Base-by-base conservation (phyloP, 2,113 vertebrate species). In the Lampris megalopsis region DNA sequence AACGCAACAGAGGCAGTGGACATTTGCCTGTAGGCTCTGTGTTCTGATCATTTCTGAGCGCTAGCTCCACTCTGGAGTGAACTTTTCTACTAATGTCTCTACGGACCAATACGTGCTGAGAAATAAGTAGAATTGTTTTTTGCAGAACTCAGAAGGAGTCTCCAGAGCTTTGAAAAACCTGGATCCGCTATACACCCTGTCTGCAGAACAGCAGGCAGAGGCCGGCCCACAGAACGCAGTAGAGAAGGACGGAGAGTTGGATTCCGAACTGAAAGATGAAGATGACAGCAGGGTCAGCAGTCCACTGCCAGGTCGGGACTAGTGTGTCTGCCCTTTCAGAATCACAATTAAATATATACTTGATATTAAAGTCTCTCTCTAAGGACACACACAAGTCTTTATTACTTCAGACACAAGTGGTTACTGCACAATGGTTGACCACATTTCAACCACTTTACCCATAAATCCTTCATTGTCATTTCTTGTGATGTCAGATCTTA, bases 91-190 rank as follows among this genome's bases (percentile, higher is more conserved):
- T 2, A 61, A 45, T 58, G 5, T 47, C n/a, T 59, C 2, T 60
- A n/a, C 40, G 36, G 56, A 4, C 24, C 6, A 62, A 37, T 24
- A 35, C 4, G 36, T 65, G 50, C 38, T 63, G 36, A 35, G 4
- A 45, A 45, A 45, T 45, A 7, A 45, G n/a, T 61, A 24, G 24
- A 24, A 60, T 0, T 6, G 58, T 13, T 68, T 5, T 11, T n/a
- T 43, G 0, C 78, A 95, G 93, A 69, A 48, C 3, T 80, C 89
- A 48, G 86, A 88, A 24, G 83, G 60, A 0, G 77, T 88, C 57
- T 89, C 94, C 71, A 90, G 86, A 64, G 89, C 86, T 1, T 67
- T 85, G 54, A 94, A 94, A 80, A 91, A 75, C 58, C 83, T 88
- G 47, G 89, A 93, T 66, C 77, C 90, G 0, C 64, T 89, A 0